Percentiles rank a stretch among this genome's conserved stretches.
phyloP scores from a whole-genome alignment of 2,888 invertebrate species.

The Autographa gamma region DNA sequence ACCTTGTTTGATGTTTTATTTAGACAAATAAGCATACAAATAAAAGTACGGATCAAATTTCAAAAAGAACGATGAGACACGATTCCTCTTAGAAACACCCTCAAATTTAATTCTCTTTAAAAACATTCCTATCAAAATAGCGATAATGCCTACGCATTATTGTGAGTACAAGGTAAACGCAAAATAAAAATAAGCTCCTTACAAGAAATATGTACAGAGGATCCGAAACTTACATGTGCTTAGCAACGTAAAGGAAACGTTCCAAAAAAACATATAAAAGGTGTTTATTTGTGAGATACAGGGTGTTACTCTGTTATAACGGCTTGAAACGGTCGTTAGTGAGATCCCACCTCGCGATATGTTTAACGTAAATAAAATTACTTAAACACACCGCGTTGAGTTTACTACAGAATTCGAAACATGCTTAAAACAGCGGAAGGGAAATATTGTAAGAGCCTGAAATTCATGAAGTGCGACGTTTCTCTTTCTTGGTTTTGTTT shows the following conservation, averaged over 20 bases:
- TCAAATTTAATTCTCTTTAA: background rate
- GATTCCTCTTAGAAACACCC: background rate
- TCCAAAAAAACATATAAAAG: conserved; percentile 46
- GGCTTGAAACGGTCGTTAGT: conserved; percentile 65
- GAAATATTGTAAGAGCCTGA: conserved; percentile 10
- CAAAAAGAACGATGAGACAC: background rate
- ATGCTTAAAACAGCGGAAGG: conserved; percentile 14
- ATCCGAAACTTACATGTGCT: conserved; percentile 42
- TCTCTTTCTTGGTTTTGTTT: conserved; percentile 15
- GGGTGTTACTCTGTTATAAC: conserved; percentile 63
- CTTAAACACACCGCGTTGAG: conserved; percentile 44
- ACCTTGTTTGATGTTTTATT: background rate
- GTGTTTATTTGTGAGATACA: conserved; percentile 59
- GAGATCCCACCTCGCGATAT: conserved; percentile 63
- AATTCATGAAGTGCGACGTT: conserved; percentile 9
- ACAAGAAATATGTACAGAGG: conserved; percentile 53
- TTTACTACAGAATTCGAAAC: conserved; percentile 26
- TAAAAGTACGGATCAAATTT: background rate
- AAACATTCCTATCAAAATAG: conserved; percentile 16
- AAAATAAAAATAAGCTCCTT: conserved; percentile 58
- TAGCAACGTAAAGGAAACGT: conserved; percentile 35
- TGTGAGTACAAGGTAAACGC: conserved; percentile 43
- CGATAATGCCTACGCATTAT: conserved; percentile 24
- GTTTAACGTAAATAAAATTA: conserved; percentile 67
- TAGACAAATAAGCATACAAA: background rate